Evolutionary conservation across 2,113 vertebrate species (phyloP), one percentile per base, ranked within the genome.

Genomic region (Xerus inauris): DNA sequence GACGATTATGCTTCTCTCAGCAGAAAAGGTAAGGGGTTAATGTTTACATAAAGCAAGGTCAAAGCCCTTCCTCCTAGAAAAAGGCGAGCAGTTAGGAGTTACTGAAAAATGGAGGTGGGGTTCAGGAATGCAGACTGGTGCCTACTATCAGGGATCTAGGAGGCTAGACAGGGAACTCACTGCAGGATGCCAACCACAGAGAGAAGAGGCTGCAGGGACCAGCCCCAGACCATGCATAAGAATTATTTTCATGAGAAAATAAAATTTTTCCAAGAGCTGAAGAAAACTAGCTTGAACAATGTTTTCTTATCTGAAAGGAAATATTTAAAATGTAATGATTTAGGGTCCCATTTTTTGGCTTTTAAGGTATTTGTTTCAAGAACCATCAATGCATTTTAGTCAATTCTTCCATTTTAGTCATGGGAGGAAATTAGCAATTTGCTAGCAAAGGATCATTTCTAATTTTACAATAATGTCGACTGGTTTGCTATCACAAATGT

Each of bases 291-390:
- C 17, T 85, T 54, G n/a, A 93, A 72, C 79, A 54, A 49, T 45
- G 42, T 62, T 87, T 86, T 86, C 30, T 69, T 83, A 83, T 47
- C 38, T 57, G 19, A 93, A 90, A 47, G 45, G 51, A 86, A 89
- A 65, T 86, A 47, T 45, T 73, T 81, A 95, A 84, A 80, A 86
- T 79, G 2, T 30, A 93, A 87, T 59, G 62, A 69, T 35, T 83
- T 57, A 75, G 59, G 35, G 10, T 88, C 35, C 35, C 38, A 83
- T 57, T 88, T 89, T 65, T 54, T 69, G 6, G 73, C 20, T 49
- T 89, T 80, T 47, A 35, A 42, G 17, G n/a, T 6, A 40, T 77
- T 16, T 79, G 12, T 79, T 89, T 79, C 54, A 49, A 73, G 91
- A 89, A 89, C 65, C 22, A 22, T 71, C 49, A 30, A 49, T 45